phyloP scores from a whole-genome alignment of 1,140 invertebrate species.

The Macrobrachium nipponense region DNA sequence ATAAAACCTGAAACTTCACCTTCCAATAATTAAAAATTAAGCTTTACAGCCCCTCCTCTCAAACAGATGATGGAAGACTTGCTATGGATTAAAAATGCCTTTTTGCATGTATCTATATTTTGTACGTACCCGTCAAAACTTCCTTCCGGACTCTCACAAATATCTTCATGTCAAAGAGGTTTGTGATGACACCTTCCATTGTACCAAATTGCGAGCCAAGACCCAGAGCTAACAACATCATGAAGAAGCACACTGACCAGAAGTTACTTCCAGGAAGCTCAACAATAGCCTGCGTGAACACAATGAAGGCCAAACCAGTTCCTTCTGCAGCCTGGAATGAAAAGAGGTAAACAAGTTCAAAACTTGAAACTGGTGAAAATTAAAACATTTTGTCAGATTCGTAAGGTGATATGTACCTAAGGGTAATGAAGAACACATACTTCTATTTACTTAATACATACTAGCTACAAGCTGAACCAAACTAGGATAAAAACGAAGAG shows the following conservation, averaged over 20 bases:
- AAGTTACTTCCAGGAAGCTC: conserved; percentile 90
- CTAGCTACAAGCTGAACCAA: too few relatives aligned
- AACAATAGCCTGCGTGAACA: conserved; percentile 79
- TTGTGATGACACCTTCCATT: conserved; percentile 71
- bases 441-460: too few relatives aligned
- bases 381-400: too few relatives aligned
- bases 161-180: conserved; percentile 71
- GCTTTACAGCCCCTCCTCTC: too few relatives aligned
- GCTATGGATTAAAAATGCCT: neutral
- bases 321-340: conserved; percentile 81
- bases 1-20: too few relatives aligned
- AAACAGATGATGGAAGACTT: neutral
- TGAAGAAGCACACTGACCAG: conserved; percentile 93
- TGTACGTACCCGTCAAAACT: conserved; percentile 67
- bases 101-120: neutral
- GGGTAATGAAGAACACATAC: too few relatives aligned
- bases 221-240: conserved; percentile 90
- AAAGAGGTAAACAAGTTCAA: neutral
- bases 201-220: conserved; percentile 82
- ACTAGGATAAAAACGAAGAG: too few relatives aligned
- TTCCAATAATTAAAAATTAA: too few relatives aligned
- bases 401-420: too few relatives aligned
- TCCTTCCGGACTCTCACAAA: conserved; percentile 69
- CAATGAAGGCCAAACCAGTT: conserved; percentile 83
- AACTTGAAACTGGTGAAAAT: too few relatives aligned